Evolutionary conservation across 2,797 vertebrate species (phyloP).

Genomic region (Pangasius mekongensis): DNA sequence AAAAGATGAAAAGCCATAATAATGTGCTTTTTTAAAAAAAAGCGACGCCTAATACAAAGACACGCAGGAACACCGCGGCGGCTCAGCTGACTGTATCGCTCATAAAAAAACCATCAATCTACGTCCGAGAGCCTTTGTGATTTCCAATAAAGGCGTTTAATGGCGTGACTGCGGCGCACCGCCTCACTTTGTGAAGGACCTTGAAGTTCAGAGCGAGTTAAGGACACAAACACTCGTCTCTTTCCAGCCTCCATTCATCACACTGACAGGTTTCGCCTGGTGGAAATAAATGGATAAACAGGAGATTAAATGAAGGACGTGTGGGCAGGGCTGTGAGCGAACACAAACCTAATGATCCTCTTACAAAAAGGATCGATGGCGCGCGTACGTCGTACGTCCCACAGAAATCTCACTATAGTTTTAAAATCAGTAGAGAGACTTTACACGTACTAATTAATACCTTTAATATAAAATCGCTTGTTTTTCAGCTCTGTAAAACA

Average conservation of each 20-base stretch:
- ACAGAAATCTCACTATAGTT: neutral
- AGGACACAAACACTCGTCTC: conserved; percentile 74
- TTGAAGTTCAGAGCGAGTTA: conserved; percentile 70
- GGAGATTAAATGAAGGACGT: conserved; percentile 63
- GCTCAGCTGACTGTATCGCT: conserved; percentile 33
- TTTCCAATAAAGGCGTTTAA: conserved; percentile 44
- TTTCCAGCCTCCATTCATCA: conserved; percentile 75
- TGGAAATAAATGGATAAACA: conserved; percentile 77
- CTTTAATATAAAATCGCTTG: neutral
- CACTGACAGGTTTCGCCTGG: conserved; percentile 72
- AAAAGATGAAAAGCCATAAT: neutral
- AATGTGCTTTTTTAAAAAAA: neutral
- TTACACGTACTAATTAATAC: neutral
- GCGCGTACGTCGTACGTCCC: too few relatives aligned
- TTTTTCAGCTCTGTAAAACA: neutral
- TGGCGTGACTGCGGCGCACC: conserved; percentile 17
- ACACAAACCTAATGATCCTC: neutral
- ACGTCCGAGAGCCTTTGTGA: conserved; percentile 31
- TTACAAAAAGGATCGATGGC: neutral
- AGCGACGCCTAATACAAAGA: neutral
- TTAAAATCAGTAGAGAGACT: neutral
- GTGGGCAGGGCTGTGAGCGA: neutral
- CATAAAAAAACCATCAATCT: conserved; percentile 37
- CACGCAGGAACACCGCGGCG: neutral
- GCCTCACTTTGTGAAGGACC: conserved; percentile 49